Base-by-base conservation (phyloP, 2,888 invertebrate species). In the Lottia gigantea region DNA sequence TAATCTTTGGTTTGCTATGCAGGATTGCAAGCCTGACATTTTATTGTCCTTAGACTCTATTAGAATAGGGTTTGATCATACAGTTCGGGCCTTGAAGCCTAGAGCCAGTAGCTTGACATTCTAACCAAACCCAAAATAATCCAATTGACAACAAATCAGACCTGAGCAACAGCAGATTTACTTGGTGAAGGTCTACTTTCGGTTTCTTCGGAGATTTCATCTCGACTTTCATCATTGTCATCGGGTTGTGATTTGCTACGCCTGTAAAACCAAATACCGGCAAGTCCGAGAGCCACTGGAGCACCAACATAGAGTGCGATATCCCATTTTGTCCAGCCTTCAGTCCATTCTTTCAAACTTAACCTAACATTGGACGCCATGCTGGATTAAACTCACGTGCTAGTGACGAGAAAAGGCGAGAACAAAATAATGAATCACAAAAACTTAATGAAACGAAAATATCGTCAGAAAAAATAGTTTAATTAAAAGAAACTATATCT, bases 251-350 rank as follows among this genome's bases (percentile, higher is more conserved):
- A 46, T 63, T 67, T 71, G 23, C 64, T 63, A 23, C 78, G 77
- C 49, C 72, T 91, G 83, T 92, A 91, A 89, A 93, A 94, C 90
- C 94, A 93, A 86, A 94, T 92, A 85, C 95, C 95, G 19, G 84
- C 85, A 85, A 95, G 89, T 71, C 95, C 95, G 71, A 94, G 91
- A 73, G 94, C 94, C 80, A 95, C 91, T 83, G 95, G 95, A 77
- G 95, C 93, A 80, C 95, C 95, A 76, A 95, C 91, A 73, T 93
- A 92, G 75, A 95, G 90, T 74, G 95, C 95, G 83, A 95, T 90
- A 91, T 95, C 95, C 95, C 95, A 95, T 91, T 93, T 95, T 31
- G 79, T 76, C 82, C 82, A 82, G 8, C 82, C 82, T 73, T 83
- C 83, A 26, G 75, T 81, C 75, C 71, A 66, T 46, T 77, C 76